Evolutionary conservation across 2,888 invertebrate genomes (phyloP).

Genomic region (Plutella xylostella): DNA sequence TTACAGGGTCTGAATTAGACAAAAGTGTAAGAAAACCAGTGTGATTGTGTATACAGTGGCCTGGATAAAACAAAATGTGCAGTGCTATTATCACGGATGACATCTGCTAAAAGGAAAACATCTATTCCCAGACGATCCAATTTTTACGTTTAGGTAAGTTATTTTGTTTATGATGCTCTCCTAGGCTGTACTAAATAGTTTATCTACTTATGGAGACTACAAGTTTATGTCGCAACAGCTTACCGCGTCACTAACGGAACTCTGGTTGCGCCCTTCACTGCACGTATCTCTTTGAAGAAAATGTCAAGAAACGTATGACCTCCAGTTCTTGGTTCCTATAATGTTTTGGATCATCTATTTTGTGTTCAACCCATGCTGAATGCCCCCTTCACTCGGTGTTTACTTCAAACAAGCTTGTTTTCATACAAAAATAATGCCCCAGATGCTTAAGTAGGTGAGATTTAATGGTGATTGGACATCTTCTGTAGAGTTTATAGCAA

Average conservation of each 20-base stretch:
- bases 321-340: slow-evolving; percentile 39
- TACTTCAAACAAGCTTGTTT: too few relatives aligned
- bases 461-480: slow-evolving; percentile 40
- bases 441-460: slow-evolving; percentile 40
- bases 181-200: too few relatives aligned
- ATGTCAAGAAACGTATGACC: slow-evolving; percentile 52
- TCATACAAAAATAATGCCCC: slow-evolving; percentile 23
- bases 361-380: slow-evolving; percentile 8
- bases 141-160: too few relatives aligned
- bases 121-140: slow-evolving; percentile 30
- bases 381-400: too few relatives aligned
- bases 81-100: slow-evolving; percentile 60
- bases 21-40: slow-evolving; percentile 3
- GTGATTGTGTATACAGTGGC: slow-evolving; percentile 29
- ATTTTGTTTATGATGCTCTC: too few relatives aligned
- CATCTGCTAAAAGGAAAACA: slow-evolving; percentile 57
- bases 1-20: background rate
- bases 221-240: slow-evolving; percentile 8
- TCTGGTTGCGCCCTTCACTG: slow-evolving; percentile 42
- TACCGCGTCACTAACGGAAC: slow-evolving; percentile 26
- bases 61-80: slow-evolving; percentile 45
- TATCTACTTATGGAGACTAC: too few relatives aligned
- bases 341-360: slow-evolving; percentile 22
- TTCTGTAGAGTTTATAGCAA: too few relatives aligned
- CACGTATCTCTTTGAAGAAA: slow-evolving; percentile 44